Evolutionary conservation across 1,140 invertebrate genomes (phyloP), one percentile per base, ranked within the genome.

Genomic region (Drosophila miranda): DNA sequence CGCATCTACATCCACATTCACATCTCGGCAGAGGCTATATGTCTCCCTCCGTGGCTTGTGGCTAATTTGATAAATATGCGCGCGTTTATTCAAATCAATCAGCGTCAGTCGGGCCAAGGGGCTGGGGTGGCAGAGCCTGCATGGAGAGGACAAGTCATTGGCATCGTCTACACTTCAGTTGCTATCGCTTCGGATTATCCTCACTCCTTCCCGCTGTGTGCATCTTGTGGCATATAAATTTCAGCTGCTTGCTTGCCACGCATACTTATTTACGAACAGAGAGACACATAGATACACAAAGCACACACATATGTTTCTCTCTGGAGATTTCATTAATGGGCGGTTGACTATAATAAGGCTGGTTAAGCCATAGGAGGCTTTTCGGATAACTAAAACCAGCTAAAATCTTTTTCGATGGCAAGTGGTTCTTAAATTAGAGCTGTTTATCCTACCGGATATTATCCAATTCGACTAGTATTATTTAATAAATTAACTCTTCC

Each of bases 31-130:
- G 34, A 5, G 50, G 41, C 64, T 51, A 54, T 78, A 51, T 76
- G 46, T 72, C 48, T 49, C 57, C 49, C 60, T 67, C 51, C 45
- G 55, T 51, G 66, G 63, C 66, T 78, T 87, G 82, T 66, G 82
- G 82, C 75, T 87, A 87, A 87, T 87, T 87, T 87, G 82, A 87
- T 87, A 87, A 87, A 87, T 87, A 87, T 78, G 82, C 75, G 58
- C 82, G 82, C 82, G 75, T 87, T 87, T 87, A 87, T 87, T 87
- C 82, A 87, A 87, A 87, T 87, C 82, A 87, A 87, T 87, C 82
- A 87, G 82, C 83, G 82, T 87, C 82, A 82, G 75, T 50, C 52
- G 66, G 48, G 66, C 62, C 51, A 49, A 44, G 34, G 26, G 30
- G 26, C 6, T 13, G 44, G 28, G 9, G 44, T 6, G 26, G 14